Evolutionary conservation across 2,113 vertebrate species (phyloP).

Genomic region (Brienomyrus longianalis): DNA sequence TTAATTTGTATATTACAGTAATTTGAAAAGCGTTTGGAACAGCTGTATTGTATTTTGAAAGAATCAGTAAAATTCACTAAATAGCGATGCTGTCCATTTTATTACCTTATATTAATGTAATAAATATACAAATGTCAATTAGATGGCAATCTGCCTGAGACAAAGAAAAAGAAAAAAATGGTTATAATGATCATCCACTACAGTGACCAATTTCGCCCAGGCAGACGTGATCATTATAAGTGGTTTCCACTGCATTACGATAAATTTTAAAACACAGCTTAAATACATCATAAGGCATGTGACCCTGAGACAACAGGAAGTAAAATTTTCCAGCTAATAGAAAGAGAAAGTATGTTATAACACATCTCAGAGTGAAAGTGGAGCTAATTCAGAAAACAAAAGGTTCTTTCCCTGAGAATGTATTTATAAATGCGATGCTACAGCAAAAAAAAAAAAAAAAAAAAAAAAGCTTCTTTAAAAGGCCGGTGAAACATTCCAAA

Average conservation of each 20-base stretch:
- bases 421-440: background rate
- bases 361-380: background rate
- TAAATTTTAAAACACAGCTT: background rate
- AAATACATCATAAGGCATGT: background rate
- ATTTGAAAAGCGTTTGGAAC: too few species aligned
- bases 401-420: background rate
- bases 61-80: too few species aligned
- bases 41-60: too few species aligned
- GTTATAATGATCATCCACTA: too few species aligned
- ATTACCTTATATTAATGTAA: too few species aligned
- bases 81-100: too few species aligned
- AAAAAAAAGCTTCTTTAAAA: background rate
- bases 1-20: too few species aligned
- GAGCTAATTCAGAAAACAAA: background rate
- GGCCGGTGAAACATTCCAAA: background rate
- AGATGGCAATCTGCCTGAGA: too few species aligned
- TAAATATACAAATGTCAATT: too few species aligned
- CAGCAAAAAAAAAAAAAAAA: background rate
- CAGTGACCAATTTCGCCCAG: background rate
- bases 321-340: background rate
- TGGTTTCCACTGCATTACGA: background rate
- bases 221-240: too few species aligned
- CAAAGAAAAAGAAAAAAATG: too few species aligned
- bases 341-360: background rate
- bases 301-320: background rate